phyloP scores from a whole-genome alignment of 2,888 invertebrate genomes.

The Cyrtodaria siliqua region DNA sequence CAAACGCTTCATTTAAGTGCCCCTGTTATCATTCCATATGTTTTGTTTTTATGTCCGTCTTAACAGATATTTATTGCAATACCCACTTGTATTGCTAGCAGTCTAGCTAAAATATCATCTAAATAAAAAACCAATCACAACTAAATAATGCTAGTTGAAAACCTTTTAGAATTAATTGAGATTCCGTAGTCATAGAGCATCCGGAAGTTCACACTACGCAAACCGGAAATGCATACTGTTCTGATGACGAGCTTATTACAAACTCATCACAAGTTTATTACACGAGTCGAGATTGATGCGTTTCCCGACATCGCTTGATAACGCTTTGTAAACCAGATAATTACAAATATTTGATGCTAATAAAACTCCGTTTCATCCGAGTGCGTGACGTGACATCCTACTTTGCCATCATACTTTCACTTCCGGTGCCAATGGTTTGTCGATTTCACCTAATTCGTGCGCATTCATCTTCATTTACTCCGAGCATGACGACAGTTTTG shows the following conservation, averaged over 20 bases:
- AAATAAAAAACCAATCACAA: background rate
- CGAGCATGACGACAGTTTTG: constrained; percentile 38
- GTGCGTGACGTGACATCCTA: constrained; percentile 46
- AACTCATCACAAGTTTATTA: constrained; percentile 46
- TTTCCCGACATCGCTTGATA: constrained; percentile 23
- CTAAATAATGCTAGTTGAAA: constrained; percentile 34
- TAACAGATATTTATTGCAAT: no score
- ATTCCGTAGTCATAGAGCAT: constrained; percentile 29
- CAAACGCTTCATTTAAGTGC: no score
- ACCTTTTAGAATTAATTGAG: constrained; percentile 55
- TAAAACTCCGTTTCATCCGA: constrained; percentile 39
- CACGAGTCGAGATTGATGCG: constrained; percentile 52
- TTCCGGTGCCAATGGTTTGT: constrained; percentile 57
- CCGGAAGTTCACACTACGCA: constrained; percentile 39
- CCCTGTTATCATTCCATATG: no score
- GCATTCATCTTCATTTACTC: constrained; percentile 55
- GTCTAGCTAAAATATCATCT: background rate
- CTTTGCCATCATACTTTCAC: constrained; percentile 28
- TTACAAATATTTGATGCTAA: constrained; percentile 45
- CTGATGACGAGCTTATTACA: constrained; percentile 60
- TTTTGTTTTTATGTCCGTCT: no score
- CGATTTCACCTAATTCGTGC: constrained; percentile 43
- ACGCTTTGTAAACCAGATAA: constrained; percentile 45
- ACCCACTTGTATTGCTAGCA: no score
- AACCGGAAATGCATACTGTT: constrained; percentile 50